A percentile compares a stretch with the other conserved stretches of the same genome.
These are phyloP conservation scores for Tuberolachnus salignus DNA, from an alignment of 2,888 invertebrate species.

Conservation along the genomic window DNA sequence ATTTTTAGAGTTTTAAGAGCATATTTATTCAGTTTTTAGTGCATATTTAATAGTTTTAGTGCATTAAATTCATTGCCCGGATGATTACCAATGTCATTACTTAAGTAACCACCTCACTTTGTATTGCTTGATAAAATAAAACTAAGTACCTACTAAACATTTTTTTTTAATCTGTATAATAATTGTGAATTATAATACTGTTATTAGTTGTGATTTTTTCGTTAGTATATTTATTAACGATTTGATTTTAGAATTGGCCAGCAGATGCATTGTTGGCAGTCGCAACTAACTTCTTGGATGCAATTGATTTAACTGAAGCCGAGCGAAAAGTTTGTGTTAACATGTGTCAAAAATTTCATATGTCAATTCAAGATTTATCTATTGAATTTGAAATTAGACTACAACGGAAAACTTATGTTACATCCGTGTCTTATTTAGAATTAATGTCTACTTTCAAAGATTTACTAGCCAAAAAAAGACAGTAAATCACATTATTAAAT, in stretches of 20 bases:
- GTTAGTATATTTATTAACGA: background rate
- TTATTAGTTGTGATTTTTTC: background rate
- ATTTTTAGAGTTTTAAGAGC: no score
- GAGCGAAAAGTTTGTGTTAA: conserved; percentile 66
- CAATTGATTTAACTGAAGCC: conserved; percentile 43
- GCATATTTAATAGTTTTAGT: no score
- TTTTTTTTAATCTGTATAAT: no score
- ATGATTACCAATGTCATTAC: no score
- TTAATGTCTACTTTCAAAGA: conserved; percentile 88
- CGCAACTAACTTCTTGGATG: conserved; percentile 37
- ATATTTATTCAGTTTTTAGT: no score
- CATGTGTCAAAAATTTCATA: conserved; percentile 89
- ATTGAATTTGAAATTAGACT: conserved; percentile 71
- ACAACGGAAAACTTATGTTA: conserved; percentile 84
- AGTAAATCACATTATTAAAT: conserved; percentile 62
- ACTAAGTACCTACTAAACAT: no score
- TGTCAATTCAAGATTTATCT: conserved; percentile 77
- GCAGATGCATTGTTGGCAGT: conserved; percentile 49
- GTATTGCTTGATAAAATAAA: no score
- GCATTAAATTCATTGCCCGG: no score
- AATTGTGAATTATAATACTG: no score
- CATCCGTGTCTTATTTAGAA: conserved; percentile 91
- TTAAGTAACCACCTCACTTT: no score
- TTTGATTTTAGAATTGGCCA: conserved; percentile 43
- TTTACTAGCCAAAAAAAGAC: conserved; percentile 76